A percentile compares a stretch with the other conserved stretches of the same genome.
These are phyloP conservation scores for Biston betularia DNA, from an alignment of 2,888 invertebrate genomes.

Conservation along the genomic window DNA sequence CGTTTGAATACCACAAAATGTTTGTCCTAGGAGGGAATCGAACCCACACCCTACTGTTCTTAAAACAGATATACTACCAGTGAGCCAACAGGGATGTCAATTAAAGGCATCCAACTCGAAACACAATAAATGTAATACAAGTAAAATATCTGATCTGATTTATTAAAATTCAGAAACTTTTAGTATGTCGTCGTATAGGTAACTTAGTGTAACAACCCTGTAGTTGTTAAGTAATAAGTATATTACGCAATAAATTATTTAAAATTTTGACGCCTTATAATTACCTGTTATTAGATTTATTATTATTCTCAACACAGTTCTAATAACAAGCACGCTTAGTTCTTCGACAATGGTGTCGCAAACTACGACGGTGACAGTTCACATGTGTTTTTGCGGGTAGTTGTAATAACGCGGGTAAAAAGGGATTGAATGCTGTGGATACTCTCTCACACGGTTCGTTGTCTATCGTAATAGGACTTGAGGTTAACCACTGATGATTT, in stretches of 20 bases:
- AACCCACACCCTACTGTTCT: no score
- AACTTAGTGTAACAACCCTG: neutral
- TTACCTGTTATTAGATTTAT: constrained; percentile 22
- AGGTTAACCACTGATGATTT: constrained; percentile 24
- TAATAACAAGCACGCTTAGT: constrained; percentile 48
- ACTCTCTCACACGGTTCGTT: constrained; percentile 52
- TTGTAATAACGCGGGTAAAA: constrained; percentile 60
- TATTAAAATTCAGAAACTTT: no score
- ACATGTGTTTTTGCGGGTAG: constrained; percentile 61
- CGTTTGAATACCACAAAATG: no score
- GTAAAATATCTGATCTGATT: no score
- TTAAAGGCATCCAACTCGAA: no score
- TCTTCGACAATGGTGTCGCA: constrained; percentile 68
- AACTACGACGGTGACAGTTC: constrained; percentile 62
- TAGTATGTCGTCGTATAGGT: no score
- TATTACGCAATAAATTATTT: neutral
- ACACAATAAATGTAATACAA: no score
- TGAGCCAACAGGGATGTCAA: no score
- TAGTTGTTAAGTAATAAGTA: no score
- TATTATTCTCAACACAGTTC: constrained; percentile 35
- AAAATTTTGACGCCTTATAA: constrained; percentile 21
- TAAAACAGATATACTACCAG: no score
- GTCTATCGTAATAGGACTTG: constrained; percentile 45
- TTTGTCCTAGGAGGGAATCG: no score
- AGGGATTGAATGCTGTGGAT: constrained; percentile 56